Percentiles rank a stretch among this genome's conserved stretches.
phyloP scores from a whole-genome alignment of 2,797 vertebrate genomes.

The Melopsittacus undulatus region DNA sequence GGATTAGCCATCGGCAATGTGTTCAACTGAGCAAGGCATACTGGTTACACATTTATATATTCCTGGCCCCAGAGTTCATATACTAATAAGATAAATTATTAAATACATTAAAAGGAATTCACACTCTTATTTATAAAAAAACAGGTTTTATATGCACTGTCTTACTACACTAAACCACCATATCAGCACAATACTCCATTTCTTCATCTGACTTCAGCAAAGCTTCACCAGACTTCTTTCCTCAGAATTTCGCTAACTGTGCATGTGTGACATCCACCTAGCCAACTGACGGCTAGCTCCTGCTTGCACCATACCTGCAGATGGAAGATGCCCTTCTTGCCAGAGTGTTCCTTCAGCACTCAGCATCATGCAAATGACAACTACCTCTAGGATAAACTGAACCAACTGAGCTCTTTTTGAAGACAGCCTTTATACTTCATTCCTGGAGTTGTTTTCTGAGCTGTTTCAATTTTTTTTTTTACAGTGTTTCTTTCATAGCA shows the following conservation, averaged over 20 bases:
- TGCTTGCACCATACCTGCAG: background rate
- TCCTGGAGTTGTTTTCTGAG: background rate
- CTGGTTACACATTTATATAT: rapidly evolving
- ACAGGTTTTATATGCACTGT: background rate
- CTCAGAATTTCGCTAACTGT: background rate
- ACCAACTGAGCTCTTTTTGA: background rate
- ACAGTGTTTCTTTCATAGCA: background rate
- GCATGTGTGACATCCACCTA: background rate
- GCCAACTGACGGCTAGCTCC: background rate
- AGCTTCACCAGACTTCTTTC: background rate
- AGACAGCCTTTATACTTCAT: background rate
- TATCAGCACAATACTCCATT: background rate
- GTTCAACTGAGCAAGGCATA: background rate
- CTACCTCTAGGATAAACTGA: background rate
- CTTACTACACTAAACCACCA: background rate
- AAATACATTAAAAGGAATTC: background rate
- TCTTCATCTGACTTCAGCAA: background rate
- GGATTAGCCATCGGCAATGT: background rate
- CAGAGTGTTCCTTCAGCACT: background rate
- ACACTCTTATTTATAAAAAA: background rate
- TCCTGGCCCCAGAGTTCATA: background rate
- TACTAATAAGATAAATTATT: background rate
- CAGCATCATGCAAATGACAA: rapidly evolving
- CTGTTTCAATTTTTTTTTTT: background rate
- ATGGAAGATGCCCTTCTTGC: background rate